Evolutionary conservation across 2,797 vertebrate genomes (phyloP), one percentile per base, ranked within the genome.

Genomic region (Staurois parvus): DNA sequence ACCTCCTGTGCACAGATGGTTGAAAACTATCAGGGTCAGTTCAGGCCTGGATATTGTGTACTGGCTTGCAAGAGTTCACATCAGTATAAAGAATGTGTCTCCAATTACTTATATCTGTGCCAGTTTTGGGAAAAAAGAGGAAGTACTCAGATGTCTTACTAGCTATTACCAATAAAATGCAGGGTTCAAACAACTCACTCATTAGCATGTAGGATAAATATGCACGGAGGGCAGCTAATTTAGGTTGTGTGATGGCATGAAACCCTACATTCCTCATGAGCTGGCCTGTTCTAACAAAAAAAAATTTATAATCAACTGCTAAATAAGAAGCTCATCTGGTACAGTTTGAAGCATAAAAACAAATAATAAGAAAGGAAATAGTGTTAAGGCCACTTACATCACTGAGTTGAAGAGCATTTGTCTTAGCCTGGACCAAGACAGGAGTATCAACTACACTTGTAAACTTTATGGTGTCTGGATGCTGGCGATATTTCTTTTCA

Each of bases 341-440:
- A 6, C 1, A 21, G 7, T 1, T 7, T 24, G 8, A 24, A 59
- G n/a, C 24, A 2, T 7, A 13, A 45, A n/a, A 76, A n/a, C 28
- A 11, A 59, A 40, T 48, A 6, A 24, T 26, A 13, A 73, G 12
- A n/a, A 52, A 79, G 52, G 52, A 59, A 59, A 10, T 37, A 4
- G 2, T 24, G 2, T 1, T n/a, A 12, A 17, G 17, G 28, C 11
- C 87, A 92, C 94, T 95, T 85, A 99, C 97, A 89, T 89, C 86
- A 73, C 96, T 96, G 88, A 96, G 88, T 87, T 97, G 97, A 91
- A 94, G 92, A 40, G 96, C 93, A 78, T 98, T 98, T 88, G 96
- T 79, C 87, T 97, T 97, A 29, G 96, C 96, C 87, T 98, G 95
- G 87, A 98, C 96, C 97, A 98, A 97, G 86, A 91, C 95, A 19